These are phyloP conservation scores for Tragopan temminckii DNA, from an alignment of 2,797 vertebrate species.

Conservation along the genomic window DNA sequence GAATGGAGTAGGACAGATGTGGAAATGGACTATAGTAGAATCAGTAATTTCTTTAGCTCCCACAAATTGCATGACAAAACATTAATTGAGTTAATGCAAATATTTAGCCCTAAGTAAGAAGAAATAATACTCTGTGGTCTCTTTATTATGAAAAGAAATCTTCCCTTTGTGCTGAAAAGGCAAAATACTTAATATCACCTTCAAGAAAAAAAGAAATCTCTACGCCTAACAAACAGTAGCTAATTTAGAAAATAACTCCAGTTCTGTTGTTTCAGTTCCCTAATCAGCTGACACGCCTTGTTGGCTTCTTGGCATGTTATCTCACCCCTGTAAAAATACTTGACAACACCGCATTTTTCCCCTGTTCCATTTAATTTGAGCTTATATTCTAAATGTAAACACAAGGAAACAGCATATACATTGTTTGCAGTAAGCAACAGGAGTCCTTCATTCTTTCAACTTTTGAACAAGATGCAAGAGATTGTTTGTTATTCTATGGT, in stretches of 20 bases:
- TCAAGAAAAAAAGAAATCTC: not conserved
- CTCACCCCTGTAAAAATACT: not conserved
- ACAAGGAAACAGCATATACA: not conserved
- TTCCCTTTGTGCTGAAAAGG: conserved; percentile 11
- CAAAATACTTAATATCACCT: conserved; percentile 14
- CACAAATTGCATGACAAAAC: conserved; percentile 32
- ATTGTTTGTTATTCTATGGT: not conserved
- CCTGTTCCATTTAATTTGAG: not conserved
- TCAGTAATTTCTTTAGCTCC: conserved; percentile 21
- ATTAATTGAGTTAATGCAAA: conserved; percentile 30
- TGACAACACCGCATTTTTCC: not conserved
- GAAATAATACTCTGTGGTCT: not conserved
- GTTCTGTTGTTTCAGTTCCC: not conserved
- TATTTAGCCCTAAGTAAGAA: not conserved
- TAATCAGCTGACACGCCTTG: conserved; percentile 14
- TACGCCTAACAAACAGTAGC: not conserved
- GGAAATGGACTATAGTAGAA: not conserved
- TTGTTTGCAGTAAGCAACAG: not conserved
- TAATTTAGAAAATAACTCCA: conserved; percentile 54
- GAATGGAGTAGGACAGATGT: not conserved
- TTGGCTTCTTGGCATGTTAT: not conserved
- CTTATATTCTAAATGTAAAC: conserved; percentile 24
- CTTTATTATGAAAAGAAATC: not conserved
- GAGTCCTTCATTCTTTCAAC: not conserved
- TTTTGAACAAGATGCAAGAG: not conserved